phyloP scores from a whole-genome alignment of 2,888 invertebrate species.

The Drosophila incognita region DNA sequence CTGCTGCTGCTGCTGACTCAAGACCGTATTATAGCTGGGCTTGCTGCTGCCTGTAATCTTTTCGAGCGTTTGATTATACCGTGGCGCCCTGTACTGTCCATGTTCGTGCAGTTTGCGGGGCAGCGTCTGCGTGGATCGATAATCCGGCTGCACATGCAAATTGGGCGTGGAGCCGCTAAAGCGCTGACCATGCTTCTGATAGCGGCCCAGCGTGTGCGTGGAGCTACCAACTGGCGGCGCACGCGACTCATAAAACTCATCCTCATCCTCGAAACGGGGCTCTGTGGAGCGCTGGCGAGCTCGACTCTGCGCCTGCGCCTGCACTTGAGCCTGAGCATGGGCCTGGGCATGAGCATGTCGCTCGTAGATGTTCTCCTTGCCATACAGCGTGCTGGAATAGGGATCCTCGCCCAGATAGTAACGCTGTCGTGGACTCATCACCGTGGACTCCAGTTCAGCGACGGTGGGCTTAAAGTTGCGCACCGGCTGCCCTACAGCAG shows the following conservation, averaged over 20 bases:
- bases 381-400: slow-evolving; percentile 92
- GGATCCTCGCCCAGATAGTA: slow-evolving; percentile 95
- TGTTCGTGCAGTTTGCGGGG: slow-evolving; percentile 87
- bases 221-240: slow-evolving; percentile 32
- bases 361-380: slow-evolving; percentile 93
- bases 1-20: slow-evolving; percentile 16
- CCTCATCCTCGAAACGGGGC: slow-evolving; percentile 52
- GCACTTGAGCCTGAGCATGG: slow-evolving; percentile 15
- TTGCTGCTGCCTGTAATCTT: slow-evolving; percentile 18
- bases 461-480: slow-evolving; percentile 47
- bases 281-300: slow-evolving; percentile 45
- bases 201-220: slow-evolving; percentile 91
- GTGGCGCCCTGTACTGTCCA: slow-evolving; percentile 34
- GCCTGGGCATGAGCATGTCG: slow-evolving; percentile 37
- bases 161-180: slow-evolving; percentile 87
- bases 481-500: slow-evolving; percentile 6
- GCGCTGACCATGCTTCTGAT: slow-evolving; percentile 93
- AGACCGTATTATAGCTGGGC: slow-evolving; percentile 11
- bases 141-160: slow-evolving; percentile 83
- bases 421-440: slow-evolving; percentile 88
- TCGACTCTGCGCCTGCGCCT: slow-evolving; percentile 5
- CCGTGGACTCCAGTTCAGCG: slow-evolving; percentile 67
- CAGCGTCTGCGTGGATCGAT: slow-evolving; percentile 90
- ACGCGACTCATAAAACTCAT: slow-evolving; percentile 63
- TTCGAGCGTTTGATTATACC: slow-evolving; percentile 33